Evolutionary conservation across 2,113 vertebrate genomes (phyloP), one percentile per base, ranked within the genome.

Genomic region (Periophthalmodon schlosseri): DNA sequence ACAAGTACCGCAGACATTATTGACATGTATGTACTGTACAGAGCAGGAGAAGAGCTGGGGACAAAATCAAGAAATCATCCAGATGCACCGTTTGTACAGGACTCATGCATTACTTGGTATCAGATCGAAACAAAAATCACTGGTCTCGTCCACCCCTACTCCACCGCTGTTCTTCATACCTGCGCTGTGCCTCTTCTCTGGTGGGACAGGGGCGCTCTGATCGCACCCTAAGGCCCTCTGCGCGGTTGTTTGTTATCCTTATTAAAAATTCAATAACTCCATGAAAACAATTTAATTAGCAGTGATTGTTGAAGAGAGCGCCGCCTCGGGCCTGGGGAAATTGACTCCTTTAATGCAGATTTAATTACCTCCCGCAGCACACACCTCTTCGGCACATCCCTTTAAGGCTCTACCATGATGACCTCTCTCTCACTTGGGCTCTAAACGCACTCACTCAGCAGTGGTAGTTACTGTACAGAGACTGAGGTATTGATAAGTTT

Each of bases 201-300:
- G 20, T n/a, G 52, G 52, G 52, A 56, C 52, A 16, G 52, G 49
- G 15, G 52, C 0, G 52, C n/a, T 56, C 20, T n/a, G 52, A n/a
- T n/a, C n/a, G 20, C 52, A 56, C 52, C 52, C n/a, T 3, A 7
- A 56, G 52, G 20, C 52, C 52, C 52, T n/a, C 52, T 56, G 52
- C 52, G 5, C n/a, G 20, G 52, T 7, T 86, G 84, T 90, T 94
- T 94, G 85, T 93, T 91, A 90, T 91, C 88, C 88, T 90, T 94
- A 92, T 90, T 94, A 95, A 95, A 93, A 84, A 78, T 91, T 91
- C 84, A 89, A 84, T 92, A 93, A 91, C 83, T 88, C 61, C 64
- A 82, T 75, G 61, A 69, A 93, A 93, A 78, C 69, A 89, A 92
- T 92, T 94, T 95, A 90, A 96, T 95, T 95, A 95, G 93, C 93